These are phyloP conservation scores for Halcyon senegalensis DNA, from an alignment of 2,113 vertebrate genomes.

Conservation along the genomic window DNA sequence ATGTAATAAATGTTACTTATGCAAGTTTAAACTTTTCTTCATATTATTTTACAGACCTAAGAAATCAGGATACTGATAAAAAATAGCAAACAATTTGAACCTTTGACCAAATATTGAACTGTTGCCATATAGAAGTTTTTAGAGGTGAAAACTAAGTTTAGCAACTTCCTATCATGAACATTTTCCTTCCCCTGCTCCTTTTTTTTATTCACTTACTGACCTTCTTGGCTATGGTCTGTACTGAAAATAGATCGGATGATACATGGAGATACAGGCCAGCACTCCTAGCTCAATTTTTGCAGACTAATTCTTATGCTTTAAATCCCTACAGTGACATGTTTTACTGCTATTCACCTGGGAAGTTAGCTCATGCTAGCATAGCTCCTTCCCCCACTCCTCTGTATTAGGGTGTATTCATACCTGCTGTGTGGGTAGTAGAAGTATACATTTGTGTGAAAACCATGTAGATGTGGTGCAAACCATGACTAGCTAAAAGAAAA, in stretches of 20 bases:
- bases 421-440: not conserved
- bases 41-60: not conserved
- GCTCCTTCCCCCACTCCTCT: not conserved
- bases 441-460: not conserved
- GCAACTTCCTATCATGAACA: not conserved
- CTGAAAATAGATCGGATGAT: not conserved
- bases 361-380: rapidly evolving
- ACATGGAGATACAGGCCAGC: not conserved
- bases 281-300: not conserved
- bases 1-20: not conserved
- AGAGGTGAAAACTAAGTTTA: not conserved
- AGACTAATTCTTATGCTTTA: not conserved
- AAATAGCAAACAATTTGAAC: not conserved
- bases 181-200: not conserved
- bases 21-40: not conserved
- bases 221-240: not conserved
- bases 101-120: not conserved
- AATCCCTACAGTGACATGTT: not conserved
- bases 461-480: not conserved
- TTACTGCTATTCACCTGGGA: not conserved
- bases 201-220: not conserved
- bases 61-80: not conserved
- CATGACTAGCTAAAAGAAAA: not conserved
- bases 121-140: not conserved
- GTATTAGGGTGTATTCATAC: not conserved